Evolutionary conservation across 1,140 invertebrate genomes (phyloP), one percentile per base, ranked within the genome.

Genomic region (Cydia amplana): DNA sequence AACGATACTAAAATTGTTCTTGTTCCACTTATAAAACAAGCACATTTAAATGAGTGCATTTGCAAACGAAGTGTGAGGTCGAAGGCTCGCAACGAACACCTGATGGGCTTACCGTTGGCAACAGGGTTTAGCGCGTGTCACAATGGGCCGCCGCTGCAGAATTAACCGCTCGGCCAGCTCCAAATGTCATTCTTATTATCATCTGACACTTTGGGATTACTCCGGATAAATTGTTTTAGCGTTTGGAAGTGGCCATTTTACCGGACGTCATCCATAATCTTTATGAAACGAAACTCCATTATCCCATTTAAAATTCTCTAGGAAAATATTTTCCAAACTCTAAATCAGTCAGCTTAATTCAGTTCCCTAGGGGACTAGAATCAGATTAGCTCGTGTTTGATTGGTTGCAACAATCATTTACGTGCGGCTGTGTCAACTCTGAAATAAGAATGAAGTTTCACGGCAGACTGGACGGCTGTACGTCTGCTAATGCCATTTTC

Each of bases 101-200:
- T 92, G 89, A 91, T 89, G 89, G 89, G 83, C 85, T 87, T 91
- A 89, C 83, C 83, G 85, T 80, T 86, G 85, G 86, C 87, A 90
- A 87, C 86, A 86, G 87, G 91, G 85, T 88, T 93, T 90, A 91
- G 89, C 88, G 82, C 79, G 74, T 88, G 88, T 92, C 89, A 92
- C 88, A 90, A 90, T 87, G 87, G 88, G 89, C 82, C 87, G 82
- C 82, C 83, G 76, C 88, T 87, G 83, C 85, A 88, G 88, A 89
- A 91, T 91, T 91, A 91, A 90, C 88, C 85, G 82, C 79, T 78
- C 80, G 77, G 86, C 82, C 82, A 83, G 84, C 85, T 90, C 88
- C 84, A 90, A 91, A 89, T 91, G 91, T 92, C 91, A 91, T 87
- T 91, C 88, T 90, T 93, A 91, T 91, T 91, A 93, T 91, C 89